Conservation (phyloP, 2,888 invertebrate genomes). For the Drosophila nigricruria region DNA sequence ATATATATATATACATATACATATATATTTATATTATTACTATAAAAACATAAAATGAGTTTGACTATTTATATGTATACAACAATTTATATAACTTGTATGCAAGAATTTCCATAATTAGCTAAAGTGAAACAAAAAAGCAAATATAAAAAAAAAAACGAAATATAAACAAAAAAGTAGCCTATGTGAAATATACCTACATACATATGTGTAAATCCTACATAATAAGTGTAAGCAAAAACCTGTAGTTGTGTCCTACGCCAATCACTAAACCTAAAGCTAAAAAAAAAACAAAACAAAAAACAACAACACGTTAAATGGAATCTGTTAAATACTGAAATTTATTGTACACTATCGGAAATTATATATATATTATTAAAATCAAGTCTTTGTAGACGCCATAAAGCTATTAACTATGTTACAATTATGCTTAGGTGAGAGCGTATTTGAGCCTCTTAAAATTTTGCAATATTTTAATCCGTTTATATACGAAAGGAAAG, state of each 20-base stretch:
- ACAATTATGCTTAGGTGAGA: constrained; percentile 49
- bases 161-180: constrained; percentile 34
- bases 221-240: constrained; percentile 56
- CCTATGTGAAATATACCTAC: constrained; percentile 62
- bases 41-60: constrained; percentile 62
- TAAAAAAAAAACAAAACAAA: constrained; percentile 18
- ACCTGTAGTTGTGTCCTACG: constrained; percentile 74
- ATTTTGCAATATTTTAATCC: constrained; percentile 73
- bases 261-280: constrained; percentile 61
- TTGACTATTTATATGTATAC: constrained; percentile 76
- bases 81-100: constrained; percentile 64
- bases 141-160: constrained; percentile 27
- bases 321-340: constrained; percentile 48
- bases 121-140: constrained; percentile 49
- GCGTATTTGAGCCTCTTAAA: constrained; percentile 38
- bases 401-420: constrained; percentile 51
- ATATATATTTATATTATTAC: constrained; percentile 72
- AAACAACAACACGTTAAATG: constrained; percentile 24
- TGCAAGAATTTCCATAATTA: constrained; percentile 63
- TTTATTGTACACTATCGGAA: constrained; percentile 32
- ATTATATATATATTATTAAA: constrained; percentile 10
- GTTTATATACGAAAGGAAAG: constrained; percentile 42
- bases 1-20: constrained; percentile 51
- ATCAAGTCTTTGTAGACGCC: constrained; percentile 43
- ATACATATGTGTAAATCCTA: constrained; percentile 30